Base-by-base conservation (phyloP, 2,888 invertebrate genomes). In the Loripinus fragilis region DNA sequence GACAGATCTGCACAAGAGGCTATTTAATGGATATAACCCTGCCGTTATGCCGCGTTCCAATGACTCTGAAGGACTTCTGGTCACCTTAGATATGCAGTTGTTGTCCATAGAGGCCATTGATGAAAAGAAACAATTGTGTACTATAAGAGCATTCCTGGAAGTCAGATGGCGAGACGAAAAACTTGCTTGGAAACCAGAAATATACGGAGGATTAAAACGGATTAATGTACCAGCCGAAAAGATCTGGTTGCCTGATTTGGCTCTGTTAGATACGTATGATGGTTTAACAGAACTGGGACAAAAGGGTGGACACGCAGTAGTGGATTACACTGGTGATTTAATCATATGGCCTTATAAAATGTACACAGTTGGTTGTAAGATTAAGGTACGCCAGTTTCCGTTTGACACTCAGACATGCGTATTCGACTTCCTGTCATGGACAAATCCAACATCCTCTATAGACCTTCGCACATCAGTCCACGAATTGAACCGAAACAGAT, bases 361-460 rank as follows among this genome's bases (percentile, higher is more conserved):
- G 60, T 81, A 76, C 68, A 76, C 78, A 0, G 74, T 76, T 28
- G 38, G 78, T 2, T 81, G 81, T 64, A 75, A 71, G 50, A 81
- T 81, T 52, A 73, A 33, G 8, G 73, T 81, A 3, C 30, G 35
- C 10, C 71, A 83, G 10, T 87, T 85, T 79, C 86, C 86, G 15
- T 85, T 85, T 65, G 86, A 87, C 55, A 64, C 67, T 20, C 86
- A 87, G 67, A 72, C 71, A 0, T 87, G 86, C 74, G 71, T 50
- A 3, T 80, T 87, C 64, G 82, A 85, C 48, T 84, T 87, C 38
- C 64, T 75, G 8, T 73, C 83, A 2, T 85, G 85, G 81, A 77
- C 75, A 0, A 79, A 75, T 17, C 79, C 79, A 0, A 48, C 38
- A 1, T 50, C 75, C 10, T 25, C 28, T 23, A 8, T 55, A 7